Base-by-base conservation (phyloP, 2,797 vertebrate genomes). In the Thalassophryne amazonica region DNA sequence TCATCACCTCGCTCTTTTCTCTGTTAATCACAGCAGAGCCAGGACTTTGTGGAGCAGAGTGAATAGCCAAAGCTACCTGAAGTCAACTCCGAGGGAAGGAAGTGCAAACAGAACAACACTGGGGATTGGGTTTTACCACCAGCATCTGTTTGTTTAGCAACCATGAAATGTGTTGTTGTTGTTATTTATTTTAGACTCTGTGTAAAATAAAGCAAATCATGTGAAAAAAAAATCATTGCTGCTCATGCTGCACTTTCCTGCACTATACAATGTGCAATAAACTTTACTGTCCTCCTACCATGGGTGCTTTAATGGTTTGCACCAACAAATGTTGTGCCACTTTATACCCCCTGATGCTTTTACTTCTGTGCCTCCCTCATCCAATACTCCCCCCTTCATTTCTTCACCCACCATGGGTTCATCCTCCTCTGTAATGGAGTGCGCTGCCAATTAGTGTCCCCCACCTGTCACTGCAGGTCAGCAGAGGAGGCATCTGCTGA, bases 381-480 rank as follows among this genome's bases (percentile, higher is more conserved):
- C 22, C 16, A 5, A n/a, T 34, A 19, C 45, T 20, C 16, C 24
- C 33, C 18, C 21, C 13, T 18, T 66, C 46, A 6, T 42, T 58
- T 48, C 41, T 38, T 55, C 32, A 15, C 56, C 42, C 73, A 19
- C 57, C 40, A 16, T 27, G 59, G 56, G 17, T 45, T 45, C 68
- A 6, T 19, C 21, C 37, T 1, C 12, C 58, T 49, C 61, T 55
- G 67, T 18, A 46, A 60, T 13, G 29, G 49, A 59, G 63, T 17
- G 7, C 18, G 14, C 61, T 69, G 63, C 63, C 83, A 87, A 85
- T 87, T 87, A 86, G 82, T 68, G 67, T 76, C 73, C 51, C 65
- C 81, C 85, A 87, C 83, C 86, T 86, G 85, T 85, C 72, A 47
- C 71, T 1, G 62, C 27, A 42, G 76, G 82, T 87, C 79, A 86